Evolutionary conservation across 2,888 invertebrate species (phyloP), one percentile per base, ranked within the genome.

Genomic region (Diarsia mendica): DNA sequence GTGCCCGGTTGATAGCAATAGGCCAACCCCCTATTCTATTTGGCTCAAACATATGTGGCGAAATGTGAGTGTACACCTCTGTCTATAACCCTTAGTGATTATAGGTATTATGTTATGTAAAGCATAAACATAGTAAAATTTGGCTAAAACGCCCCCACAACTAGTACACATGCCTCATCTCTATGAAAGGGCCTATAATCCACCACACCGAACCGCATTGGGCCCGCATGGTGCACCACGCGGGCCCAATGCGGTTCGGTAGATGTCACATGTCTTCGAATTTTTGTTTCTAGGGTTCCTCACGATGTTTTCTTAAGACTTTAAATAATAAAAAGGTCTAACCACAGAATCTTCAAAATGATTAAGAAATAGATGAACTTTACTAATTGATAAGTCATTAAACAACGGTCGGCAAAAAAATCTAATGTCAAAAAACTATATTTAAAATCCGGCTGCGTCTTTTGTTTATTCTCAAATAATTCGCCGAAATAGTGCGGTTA

Each of bases 401-500:
- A 72, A 63, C 33, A 23, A 73, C 8, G 13, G 44, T 73, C 15
- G 18, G 39, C 49, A 75, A 75, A 65, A 61, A 58, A 39, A n/a
- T n/a, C 39, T n/a, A 61, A 63, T 63, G 63, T 44, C n/a, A 63
- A 23, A 63, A n/a, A n/a, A 0, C 9, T 6, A 44, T 39, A 44
- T 44, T 44, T 44, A 23, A 0, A 44, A 63, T 75, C 39, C 66
- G 55, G 33, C 23, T 75, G 18, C 18, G 2, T 13, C 18, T n/a
- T 39, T 0, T 55, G 23, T 65, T 53, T 71, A 60, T 33, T 20
- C 11, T 13, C 51, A 78, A 72, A 69, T 49, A 69, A 0, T 68
- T 82, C 70, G 10, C 0, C 10, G 66, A 79, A 69, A 23, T 58
- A 49, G 61, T 74, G 66, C 23, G 51, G 64, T 39, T 66, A 44